phyloP scores from a whole-genome alignment of 2,113 vertebrate genomes.

The Nothobranchius furzeri region DNA sequence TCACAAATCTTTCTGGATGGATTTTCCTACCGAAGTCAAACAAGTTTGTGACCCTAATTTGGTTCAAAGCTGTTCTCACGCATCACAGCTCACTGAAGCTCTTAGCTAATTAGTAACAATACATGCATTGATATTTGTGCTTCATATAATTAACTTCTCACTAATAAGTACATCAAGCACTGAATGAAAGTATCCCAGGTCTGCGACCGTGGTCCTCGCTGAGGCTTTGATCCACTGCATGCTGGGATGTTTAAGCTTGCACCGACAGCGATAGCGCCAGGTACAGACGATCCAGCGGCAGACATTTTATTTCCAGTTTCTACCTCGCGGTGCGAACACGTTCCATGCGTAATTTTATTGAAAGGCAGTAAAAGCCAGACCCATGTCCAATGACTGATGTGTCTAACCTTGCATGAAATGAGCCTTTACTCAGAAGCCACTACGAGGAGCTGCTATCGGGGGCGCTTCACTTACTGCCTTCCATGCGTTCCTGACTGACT shows the following conservation, averaged over 20 bases:
- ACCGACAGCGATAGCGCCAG: slow-evolving; percentile 32
- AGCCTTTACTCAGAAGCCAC: slow-evolving; percentile 67
- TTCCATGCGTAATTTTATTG: slow-evolving; percentile 73
- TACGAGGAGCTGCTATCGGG: slow-evolving; percentile 58
- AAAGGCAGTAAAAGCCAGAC: slow-evolving; percentile 68
- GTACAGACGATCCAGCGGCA: slow-evolving; percentile 39
- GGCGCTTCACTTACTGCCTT: slow-evolving; percentile 44
- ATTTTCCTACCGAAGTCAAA: slow-evolving; percentile 20
- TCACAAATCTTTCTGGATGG: too few species aligned
- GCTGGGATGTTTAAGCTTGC: slow-evolving; percentile 42
- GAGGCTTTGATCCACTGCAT: slow-evolving; percentile 44
- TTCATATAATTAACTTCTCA: slow-evolving; percentile 51
- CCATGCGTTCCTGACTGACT: slow-evolving; percentile 56
- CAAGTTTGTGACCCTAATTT: slow-evolving; percentile 32
- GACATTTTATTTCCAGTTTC: slow-evolving; percentile 68
- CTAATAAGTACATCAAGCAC: slow-evolving; percentile 33
- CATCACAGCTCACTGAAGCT: slow-evolving; percentile 41
- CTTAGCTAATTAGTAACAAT: slow-evolving; percentile 56
- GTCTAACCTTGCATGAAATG: slow-evolving; percentile 82
- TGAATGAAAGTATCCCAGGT: slow-evolving; percentile 33
- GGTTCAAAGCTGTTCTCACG: slow-evolving; percentile 35
- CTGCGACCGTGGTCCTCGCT: slow-evolving; percentile 47
- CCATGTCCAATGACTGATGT: slow-evolving; percentile 76
- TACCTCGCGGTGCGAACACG: slow-evolving; percentile 51
- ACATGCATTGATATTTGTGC: slow-evolving; percentile 48